Evolutionary conservation across 2,797 vertebrate genomes (phyloP), one percentile per base, ranked within the genome.

Genomic region (Naso thynnoides): DNA sequence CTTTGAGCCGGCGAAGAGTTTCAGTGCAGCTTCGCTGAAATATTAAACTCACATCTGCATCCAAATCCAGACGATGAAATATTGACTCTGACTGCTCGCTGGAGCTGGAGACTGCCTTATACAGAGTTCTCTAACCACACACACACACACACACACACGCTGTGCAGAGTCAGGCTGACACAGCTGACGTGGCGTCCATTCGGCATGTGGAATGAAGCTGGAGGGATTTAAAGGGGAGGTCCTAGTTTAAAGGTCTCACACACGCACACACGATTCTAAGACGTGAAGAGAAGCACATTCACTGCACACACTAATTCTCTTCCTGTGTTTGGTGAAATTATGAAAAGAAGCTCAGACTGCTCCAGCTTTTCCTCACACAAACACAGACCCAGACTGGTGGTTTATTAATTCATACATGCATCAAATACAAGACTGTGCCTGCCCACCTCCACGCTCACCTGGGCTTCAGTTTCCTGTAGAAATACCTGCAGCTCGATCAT

Each of bases 141-240:
- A 73, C 53, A 60, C 41, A 29, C 56, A 44, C 56, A 59, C 56
- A 44, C 56, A 69, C 60, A 60, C 33, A 76, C 65, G 24, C 19
- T 16, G 59, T 69, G 41, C 64, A 55, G 44, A 73, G 39, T 53
- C 58, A 60, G 62, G 50, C 77, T 54, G 57, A 82, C 76, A 69
- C 55, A 61, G 88, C 82, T 88, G 89, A 90, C 86, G 87, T 90
- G 89, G 89, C 86, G 8, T 76, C 80, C 77, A 70, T 79, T 45
- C 38, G 29, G 68, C 83, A 87, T 55, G 53, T 88, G 83, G 70
- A 73, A 16, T 5, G 36, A 69, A 16, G 72, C 73, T 78, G 73
- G 29, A 76, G 76, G 60, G 59, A 58, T 78, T 84, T 79, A 79
- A 85, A 84, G 78, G 72, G 75, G 75, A 73, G 65, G 65, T 47